Percentiles rank a stretch among this genome's conserved stretches.
Conservation (phyloP, 2,797 vertebrate genomes). For the Australoheros facetus region DNA sequence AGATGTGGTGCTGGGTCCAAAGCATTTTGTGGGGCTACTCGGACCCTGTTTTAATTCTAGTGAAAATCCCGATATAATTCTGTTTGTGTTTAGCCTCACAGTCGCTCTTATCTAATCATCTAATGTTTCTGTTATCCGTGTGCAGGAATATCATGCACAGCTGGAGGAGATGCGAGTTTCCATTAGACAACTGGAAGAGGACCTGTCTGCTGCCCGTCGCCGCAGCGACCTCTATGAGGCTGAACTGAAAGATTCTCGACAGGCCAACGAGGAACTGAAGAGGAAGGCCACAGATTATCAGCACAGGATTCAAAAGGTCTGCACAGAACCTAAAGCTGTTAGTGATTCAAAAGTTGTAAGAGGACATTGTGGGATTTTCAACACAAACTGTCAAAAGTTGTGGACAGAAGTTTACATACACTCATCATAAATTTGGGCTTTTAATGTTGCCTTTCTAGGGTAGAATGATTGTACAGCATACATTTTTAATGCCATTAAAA, state of each 20-base stretch:
- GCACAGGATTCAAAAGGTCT: slow-evolving; percentile 94
- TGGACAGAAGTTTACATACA: neutral
- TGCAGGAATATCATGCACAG: slow-evolving; percentile 96
- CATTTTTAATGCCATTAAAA: neutral
- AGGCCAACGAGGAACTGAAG: slow-evolving; percentile 94
- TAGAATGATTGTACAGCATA: neutral
- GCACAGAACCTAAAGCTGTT: slow-evolving; percentile 5
- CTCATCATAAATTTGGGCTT: neutral
- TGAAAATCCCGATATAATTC: neutral
- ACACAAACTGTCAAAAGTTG: neutral
- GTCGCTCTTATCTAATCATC: neutral
- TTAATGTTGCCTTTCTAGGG: neutral
- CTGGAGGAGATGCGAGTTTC: slow-evolving; percentile 96
- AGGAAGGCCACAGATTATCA: slow-evolving; percentile 94
- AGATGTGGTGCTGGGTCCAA: neutral
- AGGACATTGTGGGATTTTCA: neutral
- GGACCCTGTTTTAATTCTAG: neutral
- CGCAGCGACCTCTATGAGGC: slow-evolving; percentile 96
- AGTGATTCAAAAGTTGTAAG: neutral
- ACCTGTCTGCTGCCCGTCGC: slow-evolving; percentile 94
- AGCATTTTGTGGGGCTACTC: neutral
- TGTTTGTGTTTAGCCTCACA: neutral
- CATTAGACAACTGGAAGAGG: slow-evolving; percentile 96
- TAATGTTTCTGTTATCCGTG: neutral
- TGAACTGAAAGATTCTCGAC: slow-evolving; percentile 93